Percentiles rank a stretch among this genome's conserved stretches.
Conservation (phyloP, 1,140 invertebrate species). For the Elymnias hypermnestra region DNA sequence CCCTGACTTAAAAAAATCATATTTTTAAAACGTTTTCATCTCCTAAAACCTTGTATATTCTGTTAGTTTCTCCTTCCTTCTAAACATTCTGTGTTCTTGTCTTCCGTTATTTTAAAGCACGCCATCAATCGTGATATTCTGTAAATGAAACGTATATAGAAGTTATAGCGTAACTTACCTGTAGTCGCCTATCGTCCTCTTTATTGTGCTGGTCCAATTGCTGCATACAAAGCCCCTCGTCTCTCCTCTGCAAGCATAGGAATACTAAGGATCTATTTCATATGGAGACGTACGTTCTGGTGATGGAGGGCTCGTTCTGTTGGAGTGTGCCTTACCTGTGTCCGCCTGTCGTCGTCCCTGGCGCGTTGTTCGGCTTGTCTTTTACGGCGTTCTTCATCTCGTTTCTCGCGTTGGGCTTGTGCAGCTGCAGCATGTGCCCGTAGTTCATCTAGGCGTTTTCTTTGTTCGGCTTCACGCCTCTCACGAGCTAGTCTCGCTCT, state of each 20-base stretch:
- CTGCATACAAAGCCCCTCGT: slow-evolving; percentile 86
- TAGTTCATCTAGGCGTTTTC: slow-evolving; percentile 89
- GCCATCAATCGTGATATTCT: too few relatives aligned
- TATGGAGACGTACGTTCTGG: neutral
- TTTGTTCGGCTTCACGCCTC: slow-evolving; percentile 89
- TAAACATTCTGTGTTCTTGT: too few relatives aligned
- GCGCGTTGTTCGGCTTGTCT: slow-evolving; percentile 87
- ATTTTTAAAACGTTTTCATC: too few relatives aligned
- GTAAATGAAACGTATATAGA: too few relatives aligned
- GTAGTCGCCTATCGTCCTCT: slow-evolving; percentile 66
- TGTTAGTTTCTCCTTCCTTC: too few relatives aligned
- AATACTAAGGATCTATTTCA: slow-evolving; percentile 1
- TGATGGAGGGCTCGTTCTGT: neutral
- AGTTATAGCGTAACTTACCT: slow-evolving; percentile 4
- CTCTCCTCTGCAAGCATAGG: slow-evolving; percentile 80
- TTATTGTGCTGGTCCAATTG: slow-evolving; percentile 87
- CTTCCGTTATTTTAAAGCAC: too few relatives aligned
- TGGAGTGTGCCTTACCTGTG: slow-evolving; percentile 63
- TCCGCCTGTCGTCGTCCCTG: slow-evolving; percentile 85
- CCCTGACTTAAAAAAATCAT: too few relatives aligned
- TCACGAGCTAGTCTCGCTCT: slow-evolving; percentile 83
- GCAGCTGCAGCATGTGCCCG: slow-evolving; percentile 89
- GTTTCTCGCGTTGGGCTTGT: slow-evolving; percentile 91
- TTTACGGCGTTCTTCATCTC: slow-evolving; percentile 87
- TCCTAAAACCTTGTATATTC: too few relatives aligned